phyloP scores from a whole-genome alignment of 1,140 invertebrate genomes.

The Papilio aristodemus region DNA sequence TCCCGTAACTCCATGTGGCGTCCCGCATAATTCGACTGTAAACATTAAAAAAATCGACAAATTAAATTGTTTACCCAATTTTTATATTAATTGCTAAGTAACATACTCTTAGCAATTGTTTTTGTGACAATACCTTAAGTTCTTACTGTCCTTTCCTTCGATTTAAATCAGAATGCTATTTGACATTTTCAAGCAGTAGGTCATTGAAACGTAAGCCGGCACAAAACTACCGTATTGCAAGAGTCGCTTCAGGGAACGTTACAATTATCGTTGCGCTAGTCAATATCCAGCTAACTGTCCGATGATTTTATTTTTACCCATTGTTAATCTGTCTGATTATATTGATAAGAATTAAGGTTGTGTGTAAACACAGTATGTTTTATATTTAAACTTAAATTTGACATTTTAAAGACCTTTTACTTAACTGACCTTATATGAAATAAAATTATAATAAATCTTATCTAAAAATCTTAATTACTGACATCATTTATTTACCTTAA shows the following conservation, averaged over 20 bases:
- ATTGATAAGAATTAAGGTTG: neutral
- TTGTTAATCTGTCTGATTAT: neutral
- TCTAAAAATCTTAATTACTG: neutral
- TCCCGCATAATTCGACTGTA: too few species aligned
- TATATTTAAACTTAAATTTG: neutral
- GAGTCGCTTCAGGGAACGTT: slow-evolving; percentile 22
- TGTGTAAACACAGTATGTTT: neutral
- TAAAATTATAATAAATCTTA: neutral
- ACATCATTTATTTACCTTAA: neutral
- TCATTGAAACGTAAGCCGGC: slow-evolving; percentile 15
- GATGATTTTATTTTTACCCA: neutral
- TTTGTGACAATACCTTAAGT: neutral
- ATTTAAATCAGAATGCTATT: slow-evolving; percentile 23
- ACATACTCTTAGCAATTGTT: neutral
- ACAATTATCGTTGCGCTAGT: slow-evolving; percentile 27
- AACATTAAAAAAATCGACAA: too few species aligned
- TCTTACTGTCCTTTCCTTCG: neutral
- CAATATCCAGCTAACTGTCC: slow-evolving; percentile 12
- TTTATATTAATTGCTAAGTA: neutral
- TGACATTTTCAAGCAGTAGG: slow-evolving; percentile 16
- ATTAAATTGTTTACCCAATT: neutral
- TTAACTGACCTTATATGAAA: neutral
- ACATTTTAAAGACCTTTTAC: neutral
- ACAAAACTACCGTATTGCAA: slow-evolving; percentile 15
- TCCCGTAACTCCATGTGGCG: too few species aligned